These are phyloP conservation scores for Gisinianus flammeolus DNA, from an alignment of 2,888 invertebrate genomes.

Conservation along the genomic window DNA sequence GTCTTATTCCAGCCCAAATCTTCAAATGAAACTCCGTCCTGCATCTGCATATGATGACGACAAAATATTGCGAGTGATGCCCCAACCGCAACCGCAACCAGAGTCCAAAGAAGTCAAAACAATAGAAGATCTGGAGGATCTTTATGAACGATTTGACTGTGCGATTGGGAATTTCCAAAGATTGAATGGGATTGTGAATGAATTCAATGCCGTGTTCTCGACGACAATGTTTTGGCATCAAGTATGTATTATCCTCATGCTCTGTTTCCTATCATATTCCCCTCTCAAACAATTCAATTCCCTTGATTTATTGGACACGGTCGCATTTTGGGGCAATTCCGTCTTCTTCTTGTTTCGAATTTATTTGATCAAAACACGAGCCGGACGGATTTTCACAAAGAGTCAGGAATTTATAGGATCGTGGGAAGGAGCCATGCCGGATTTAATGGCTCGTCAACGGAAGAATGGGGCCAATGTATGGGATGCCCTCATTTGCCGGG, in stretches of 20 bases:
- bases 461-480: too few species aligned
- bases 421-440: not conserved
- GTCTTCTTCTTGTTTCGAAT: not conserved
- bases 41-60: too few species aligned
- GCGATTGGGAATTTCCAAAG: not conserved
- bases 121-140: too few species aligned
- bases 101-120: too few species aligned
- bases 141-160: not conserved
- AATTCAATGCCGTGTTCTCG: slow-evolving; percentile 1
- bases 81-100: too few species aligned
- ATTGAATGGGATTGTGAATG: not conserved
- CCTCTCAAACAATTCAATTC: not conserved
- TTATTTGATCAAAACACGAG: not conserved
- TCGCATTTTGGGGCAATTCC: slow-evolving; percentile 9
- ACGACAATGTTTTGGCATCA: slow-evolving; percentile 8
- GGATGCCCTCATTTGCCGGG: not conserved
- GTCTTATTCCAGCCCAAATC: not conserved
- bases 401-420: not conserved
- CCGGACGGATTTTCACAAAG: not conserved
- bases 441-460: not conserved
- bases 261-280: slow-evolving; percentile 12
- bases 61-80: too few species aligned
- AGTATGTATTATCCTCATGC: slow-evolving; percentile 2
- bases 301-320: not conserved
- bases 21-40: not conserved